A percentile compares a stretch with the other conserved stretches of the same genome.
phyloP scores from a whole-genome alignment of 92 coral and sea anemone genomes.

The Anthopleura xanthogrammica region DNA sequence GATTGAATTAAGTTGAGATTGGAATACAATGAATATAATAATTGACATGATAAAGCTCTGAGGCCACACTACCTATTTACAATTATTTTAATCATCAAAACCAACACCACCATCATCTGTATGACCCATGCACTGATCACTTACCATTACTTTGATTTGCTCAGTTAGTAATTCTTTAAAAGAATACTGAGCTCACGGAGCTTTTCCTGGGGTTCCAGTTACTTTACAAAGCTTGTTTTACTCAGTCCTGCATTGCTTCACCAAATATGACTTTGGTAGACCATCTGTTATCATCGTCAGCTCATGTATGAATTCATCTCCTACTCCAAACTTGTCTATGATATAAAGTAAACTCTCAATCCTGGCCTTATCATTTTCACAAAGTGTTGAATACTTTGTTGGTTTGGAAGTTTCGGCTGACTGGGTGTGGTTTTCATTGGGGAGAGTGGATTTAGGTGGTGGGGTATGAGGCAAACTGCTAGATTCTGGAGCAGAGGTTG shows the following conservation, averaged over 20 bases:
- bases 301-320: not conserved
- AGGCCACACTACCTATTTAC: not conserved
- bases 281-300: not conserved
- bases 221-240: not conserved
- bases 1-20: too few relatives aligned
- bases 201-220: not conserved
- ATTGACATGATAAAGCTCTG: too few relatives aligned
- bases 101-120: too few relatives aligned
- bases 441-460: not conserved
- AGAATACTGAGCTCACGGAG: constrained; percentile 1
- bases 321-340: not conserved
- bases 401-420: too few relatives aligned
- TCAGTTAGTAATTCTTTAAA: not conserved
- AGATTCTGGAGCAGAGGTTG: not conserved
- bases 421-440: not conserved
- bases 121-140: not conserved
- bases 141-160: not conserved
- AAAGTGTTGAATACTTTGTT: not conserved
- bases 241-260: not conserved
- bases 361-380: not conserved
- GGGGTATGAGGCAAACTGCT: not conserved
- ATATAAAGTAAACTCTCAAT: not conserved
- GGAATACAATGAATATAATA: too few relatives aligned
- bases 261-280: not conserved
- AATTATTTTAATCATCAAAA: too few relatives aligned